These are phyloP conservation scores for Drosophila kanekoi DNA, from an alignment of 2,888 invertebrate species.

Conservation along the genomic window DNA sequence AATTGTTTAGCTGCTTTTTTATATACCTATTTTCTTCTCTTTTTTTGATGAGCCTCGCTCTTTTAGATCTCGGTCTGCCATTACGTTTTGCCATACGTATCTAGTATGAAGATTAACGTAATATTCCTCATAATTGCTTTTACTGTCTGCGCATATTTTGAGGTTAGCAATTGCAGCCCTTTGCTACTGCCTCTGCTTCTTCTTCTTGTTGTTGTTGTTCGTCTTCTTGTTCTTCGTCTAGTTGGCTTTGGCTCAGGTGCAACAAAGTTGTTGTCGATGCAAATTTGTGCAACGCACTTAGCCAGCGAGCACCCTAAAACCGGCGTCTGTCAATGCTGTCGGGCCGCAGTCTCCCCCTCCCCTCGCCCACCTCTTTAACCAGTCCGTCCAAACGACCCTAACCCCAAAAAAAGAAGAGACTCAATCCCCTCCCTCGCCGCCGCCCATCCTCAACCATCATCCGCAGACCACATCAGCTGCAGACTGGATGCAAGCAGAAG, in stretches of 20 bases:
- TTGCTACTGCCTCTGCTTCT: not conserved
- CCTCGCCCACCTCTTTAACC: not conserved
- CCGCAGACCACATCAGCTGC: conserved; percentile 13
- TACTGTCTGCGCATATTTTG: conserved; percentile 11
- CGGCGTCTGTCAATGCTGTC: conserved; percentile 25
- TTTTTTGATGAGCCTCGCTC: too few relatives aligned
- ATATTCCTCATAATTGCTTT: conserved; percentile 18
- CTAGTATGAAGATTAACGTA: not conserved
- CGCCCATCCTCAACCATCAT: not conserved
- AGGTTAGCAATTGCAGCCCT: conserved; percentile 9
- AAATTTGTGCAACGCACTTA: conserved; percentile 57
- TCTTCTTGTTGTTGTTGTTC: not conserved
- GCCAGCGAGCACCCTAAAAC: conserved; percentile 9
- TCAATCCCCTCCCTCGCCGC: not conserved
- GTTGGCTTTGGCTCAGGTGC: conserved; percentile 13
- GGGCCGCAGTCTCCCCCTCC: not conserved
- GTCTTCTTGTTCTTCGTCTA: too few relatives aligned
- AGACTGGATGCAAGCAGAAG: conserved; percentile 17
- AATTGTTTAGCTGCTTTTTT: not conserved
- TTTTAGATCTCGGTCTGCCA: too few relatives aligned
- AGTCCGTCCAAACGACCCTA: not conserved
- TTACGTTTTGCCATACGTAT: not conserved
- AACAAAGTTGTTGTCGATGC: conserved; percentile 38
- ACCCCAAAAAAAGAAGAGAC: too few relatives aligned
- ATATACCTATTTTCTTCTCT: too few relatives aligned